A percentile compares a stretch with the other conserved stretches of the same genome.
Conservation (phyloP, 2,113 vertebrate genomes). For the Rhinolophus ferrumequinum region DNA sequence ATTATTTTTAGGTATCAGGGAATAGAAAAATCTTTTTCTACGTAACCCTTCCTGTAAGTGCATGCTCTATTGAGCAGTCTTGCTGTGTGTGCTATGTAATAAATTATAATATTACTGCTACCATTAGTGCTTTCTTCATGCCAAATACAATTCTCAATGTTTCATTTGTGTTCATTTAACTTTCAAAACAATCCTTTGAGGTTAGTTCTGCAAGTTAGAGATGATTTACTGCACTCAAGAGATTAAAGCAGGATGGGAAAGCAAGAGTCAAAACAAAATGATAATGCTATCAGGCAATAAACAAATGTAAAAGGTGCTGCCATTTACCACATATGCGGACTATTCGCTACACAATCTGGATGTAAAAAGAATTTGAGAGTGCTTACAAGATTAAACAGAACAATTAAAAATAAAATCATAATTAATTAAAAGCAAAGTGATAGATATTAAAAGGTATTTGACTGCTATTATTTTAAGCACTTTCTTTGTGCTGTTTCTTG, state of each 20-base stretch:
- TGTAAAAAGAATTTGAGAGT: neutral
- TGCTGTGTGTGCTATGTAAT: neutral
- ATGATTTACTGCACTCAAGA: neutral
- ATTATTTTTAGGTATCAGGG: constrained; percentile 13
- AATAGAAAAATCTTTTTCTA: constrained; percentile 28
- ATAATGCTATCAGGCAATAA: neutral
- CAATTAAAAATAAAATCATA: constrained; percentile 27
- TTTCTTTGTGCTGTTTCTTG: neutral
- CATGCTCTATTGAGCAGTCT: neutral
- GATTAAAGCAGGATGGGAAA: neutral
- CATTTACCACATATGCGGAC: neutral
- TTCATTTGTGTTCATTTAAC: neutral
- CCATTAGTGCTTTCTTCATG: neutral
- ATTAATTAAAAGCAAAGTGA: constrained; percentile 16
- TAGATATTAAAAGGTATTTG: neutral
- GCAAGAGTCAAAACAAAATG: neutral
- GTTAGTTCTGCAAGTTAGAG: neutral
- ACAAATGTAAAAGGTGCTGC: neutral
- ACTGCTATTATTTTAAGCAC: neutral
- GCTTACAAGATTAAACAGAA: neutral
- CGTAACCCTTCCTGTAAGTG: neutral
- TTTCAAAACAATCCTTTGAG: neutral
- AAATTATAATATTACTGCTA: neutral
- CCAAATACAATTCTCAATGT: neutral
- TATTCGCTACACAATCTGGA: neutral